Percentiles rank a stretch among this genome's conserved stretches.
Conservation (phyloP, 92 coral and sea anemone species). For the Palythoa grandiflora region DNA sequence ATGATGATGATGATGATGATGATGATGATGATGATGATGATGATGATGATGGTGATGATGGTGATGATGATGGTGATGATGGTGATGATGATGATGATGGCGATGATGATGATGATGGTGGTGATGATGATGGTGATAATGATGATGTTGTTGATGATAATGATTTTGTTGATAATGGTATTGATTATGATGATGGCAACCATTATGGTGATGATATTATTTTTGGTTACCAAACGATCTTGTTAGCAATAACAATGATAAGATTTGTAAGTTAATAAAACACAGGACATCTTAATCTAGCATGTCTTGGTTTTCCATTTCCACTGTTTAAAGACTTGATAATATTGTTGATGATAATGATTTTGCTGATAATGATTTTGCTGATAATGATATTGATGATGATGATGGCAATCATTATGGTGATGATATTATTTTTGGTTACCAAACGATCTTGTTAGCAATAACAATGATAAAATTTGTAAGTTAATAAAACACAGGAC, state of each 20-base stretch:
- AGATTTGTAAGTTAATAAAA: no score
- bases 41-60: not conserved
- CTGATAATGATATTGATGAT: not conserved
- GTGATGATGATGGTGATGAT: not conserved
- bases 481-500: no score
- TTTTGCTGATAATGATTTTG: not conserved
- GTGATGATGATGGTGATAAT: not conserved
- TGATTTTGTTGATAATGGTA: not conserved
- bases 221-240: not conserved
- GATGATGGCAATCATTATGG: not conserved
- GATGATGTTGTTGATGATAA: not conserved
- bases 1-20: slow-evolving; percentile 9
- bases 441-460: no score
- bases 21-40: not conserved
- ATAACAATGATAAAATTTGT: no score
- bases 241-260: no score
- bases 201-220: not conserved
- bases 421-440: not conserved
- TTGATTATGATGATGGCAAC: not conserved
- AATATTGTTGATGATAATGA: not conserved
- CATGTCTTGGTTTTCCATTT: not conserved
- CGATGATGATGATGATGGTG: not conserved
- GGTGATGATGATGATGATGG: not conserved
- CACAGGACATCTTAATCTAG: not conserved
- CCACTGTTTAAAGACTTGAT: not conserved